Evolutionary conservation across 2,797 vertebrate genomes (phyloP), one percentile per base, ranked within the genome.

Genomic region (Thaleichthys pacificus): DNA sequence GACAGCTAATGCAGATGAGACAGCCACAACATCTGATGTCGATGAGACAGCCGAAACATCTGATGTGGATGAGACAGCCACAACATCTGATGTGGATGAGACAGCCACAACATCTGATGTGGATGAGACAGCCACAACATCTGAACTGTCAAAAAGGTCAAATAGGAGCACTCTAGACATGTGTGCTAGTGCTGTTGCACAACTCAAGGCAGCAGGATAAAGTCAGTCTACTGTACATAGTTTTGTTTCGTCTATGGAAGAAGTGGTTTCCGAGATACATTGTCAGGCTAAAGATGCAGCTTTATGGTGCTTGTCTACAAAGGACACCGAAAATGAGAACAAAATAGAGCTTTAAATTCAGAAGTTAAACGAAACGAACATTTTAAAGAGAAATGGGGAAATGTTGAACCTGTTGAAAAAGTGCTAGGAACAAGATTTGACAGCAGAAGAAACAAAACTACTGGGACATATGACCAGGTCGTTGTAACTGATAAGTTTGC

Each of bases 271-370:
- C 65, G 58, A 76, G 28, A 77, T 77, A 60, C 71, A 77, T 0
- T 56, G 11, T 75, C 74, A 74, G n/a, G 62, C 71, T 73, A 79
- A 78, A 54, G 68, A 74, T 70, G 49, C 42, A 81, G 80, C 65
- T 75, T 68, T 66, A 30, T 49, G 72, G 67, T 77, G 72, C 42
- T 67, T 76, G 15, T 81, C 77, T 77, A 19, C 71, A 71, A 42
- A 80, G 19, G 71, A 75, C 30, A 73, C 47, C 22, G 68, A 32
- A 72, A 71, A 7, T 62, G 30, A 14, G 14, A 71, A 66, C 26
- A 74, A 68, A 76, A 49, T 70, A 35, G 58, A 82, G 61, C 1
- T 14, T 0, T 84, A 69, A 80, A 86, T 83, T 84, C 74, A 19
- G 76, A 82, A 70, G 19, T 71, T 2, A 80, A 87, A 68, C 2